Base-by-base conservation (phyloP, 1,140 invertebrate species). In the Mactra quadrangularis region DNA sequence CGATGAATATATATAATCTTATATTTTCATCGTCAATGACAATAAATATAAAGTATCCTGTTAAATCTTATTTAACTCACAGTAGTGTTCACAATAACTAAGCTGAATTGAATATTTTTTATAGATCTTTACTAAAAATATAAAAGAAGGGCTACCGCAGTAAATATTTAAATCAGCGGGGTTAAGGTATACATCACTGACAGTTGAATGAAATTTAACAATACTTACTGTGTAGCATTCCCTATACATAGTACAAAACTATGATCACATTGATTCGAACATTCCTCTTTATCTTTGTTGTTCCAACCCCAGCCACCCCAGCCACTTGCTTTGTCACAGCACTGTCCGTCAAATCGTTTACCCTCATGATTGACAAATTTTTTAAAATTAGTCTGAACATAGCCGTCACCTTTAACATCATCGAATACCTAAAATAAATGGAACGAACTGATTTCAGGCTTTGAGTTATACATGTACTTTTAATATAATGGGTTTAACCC, bases 201-300 rank as follows among this genome's bases (percentile, higher is more conserved):
- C n/a, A n/a, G n/a, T n/a, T n/a, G n/a, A n/a, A n/a, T n/a, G n/a
- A n/a, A n/a, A n/a, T n/a, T n/a, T n/a, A n/a, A 41, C 15, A 15
- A 17, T 19, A 82, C 87, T 83, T 77, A 88, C 87, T 87, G 70
- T 59, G 85, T 85, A 29, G 62, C 41, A 66, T 88, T 88, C 6
- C 84, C 85, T 57, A 88, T 45, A 50, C 87, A 88, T 52, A 88
- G 76, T 53, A 78, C 33, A 57, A 88, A 88, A 27, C 50, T 84
- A 47, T 86, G 87, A 47, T 88, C 85, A 68, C 87, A 87, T 3
- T 66, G 70, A 0, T 68, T 45, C n/a, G 1, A 27, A 55, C 74
- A 82, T 13, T 79, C 74, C 3, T 77, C 70, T 22, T 38, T 60
- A 45, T 70, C 76, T 11, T 57, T 59, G 7, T 79, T 66, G 19